Conservation (phyloP, 2,113 vertebrate genomes). For the Globicephala melas region DNA sequence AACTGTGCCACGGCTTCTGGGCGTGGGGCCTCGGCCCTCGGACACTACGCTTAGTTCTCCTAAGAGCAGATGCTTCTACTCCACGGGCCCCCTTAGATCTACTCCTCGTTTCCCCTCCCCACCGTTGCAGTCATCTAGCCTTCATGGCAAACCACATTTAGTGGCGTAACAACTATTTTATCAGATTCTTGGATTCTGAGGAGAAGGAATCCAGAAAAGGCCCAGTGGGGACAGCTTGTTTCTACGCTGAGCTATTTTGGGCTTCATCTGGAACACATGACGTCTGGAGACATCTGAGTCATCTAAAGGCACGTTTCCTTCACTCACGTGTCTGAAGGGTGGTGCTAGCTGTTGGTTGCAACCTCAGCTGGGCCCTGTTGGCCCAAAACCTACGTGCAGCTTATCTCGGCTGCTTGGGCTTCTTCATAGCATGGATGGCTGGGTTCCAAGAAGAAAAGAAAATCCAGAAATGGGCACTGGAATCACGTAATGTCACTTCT, state of each 20-base stretch:
- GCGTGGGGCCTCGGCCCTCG: too few species aligned
- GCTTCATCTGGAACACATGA: neutral
- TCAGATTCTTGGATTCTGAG: neutral
- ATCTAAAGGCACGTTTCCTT: neutral
- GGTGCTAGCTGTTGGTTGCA: neutral
- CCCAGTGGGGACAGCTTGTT: neutral
- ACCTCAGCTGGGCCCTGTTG: neutral
- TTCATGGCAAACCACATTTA: neutral
- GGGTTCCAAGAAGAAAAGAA: neutral
- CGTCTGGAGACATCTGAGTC: neutral
- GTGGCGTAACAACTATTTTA: neutral
- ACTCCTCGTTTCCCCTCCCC: accelerated
- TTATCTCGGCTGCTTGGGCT: neutral
- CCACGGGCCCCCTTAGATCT: accelerated
- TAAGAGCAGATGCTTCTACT: neutral
- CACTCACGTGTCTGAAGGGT: neutral
- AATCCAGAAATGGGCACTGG: neutral
- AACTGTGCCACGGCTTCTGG: neutral
- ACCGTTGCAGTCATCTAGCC: neutral
- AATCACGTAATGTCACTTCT: neutral
- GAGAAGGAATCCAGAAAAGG: neutral
- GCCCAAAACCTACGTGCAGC: neutral
- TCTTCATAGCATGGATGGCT: neutral
- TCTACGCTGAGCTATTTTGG: neutral
- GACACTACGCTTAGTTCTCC: neutral